phyloP scores from a whole-genome alignment of 35 echinoderm and acorn worm species.

The Ptychodera flava region DNA sequence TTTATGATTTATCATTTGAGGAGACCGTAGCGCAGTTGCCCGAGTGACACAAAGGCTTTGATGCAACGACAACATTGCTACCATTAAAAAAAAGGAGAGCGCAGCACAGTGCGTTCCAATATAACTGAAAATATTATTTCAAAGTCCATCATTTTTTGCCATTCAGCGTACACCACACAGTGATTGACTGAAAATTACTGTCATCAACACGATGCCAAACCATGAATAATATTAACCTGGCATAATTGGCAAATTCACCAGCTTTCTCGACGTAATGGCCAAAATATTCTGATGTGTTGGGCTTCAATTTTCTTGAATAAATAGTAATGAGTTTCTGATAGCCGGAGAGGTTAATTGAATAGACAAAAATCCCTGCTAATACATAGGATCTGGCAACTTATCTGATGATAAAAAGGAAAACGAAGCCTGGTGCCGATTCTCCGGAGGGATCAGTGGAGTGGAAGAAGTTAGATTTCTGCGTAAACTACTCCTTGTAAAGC shows the following conservation, averaged over 20 bases:
- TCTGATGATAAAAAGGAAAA: background rate
- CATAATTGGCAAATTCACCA: background rate
- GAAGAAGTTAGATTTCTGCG: background rate
- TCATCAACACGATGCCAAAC: background rate
- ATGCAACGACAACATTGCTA: background rate
- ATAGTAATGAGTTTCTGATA: background rate
- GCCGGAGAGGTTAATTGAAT: background rate
- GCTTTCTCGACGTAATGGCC: background rate
- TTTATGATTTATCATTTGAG: background rate
- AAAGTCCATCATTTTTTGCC: background rate
- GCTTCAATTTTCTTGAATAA: background rate
- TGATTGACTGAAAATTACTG: background rate
- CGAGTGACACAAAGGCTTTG: background rate
- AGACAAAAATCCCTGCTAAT: background rate
- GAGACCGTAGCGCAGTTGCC: background rate
- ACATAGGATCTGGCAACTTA: background rate
- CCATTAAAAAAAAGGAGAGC: too few species aligned
- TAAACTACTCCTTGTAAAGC: background rate
- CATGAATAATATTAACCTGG: background rate
- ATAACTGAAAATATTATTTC: background rate
- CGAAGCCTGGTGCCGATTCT: background rate
- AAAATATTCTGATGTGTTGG: background rate
- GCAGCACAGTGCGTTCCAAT: background rate
- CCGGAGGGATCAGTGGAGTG: background rate
- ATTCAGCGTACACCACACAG: background rate